Evolutionary conservation across 2,797 vertebrate genomes (phyloP), one percentile per base, ranked within the genome.

Genomic region (Podarcis siculus): DNA sequence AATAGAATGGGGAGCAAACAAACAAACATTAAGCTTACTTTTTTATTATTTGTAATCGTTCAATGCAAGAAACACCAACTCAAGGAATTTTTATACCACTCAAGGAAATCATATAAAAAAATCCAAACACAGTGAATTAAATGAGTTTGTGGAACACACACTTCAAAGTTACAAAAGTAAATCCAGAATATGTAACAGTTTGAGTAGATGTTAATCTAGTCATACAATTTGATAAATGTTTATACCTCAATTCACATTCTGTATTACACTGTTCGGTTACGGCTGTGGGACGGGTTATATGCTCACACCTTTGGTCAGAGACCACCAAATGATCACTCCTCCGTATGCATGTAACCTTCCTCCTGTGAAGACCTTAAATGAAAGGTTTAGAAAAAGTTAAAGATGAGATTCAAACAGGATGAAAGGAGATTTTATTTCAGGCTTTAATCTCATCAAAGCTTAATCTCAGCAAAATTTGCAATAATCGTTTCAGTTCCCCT

Each of bases 181-280:
- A 23, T 42, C 21, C 27, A 81, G 45, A 86, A 58, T n/a, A n/a
- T 71, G 19, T 30, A 86, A 15, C 10, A 71, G 27, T 37, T 35
- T 12, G 15, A 27, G 15, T 49, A 12, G 32, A 55, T n/a, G 78
- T 4, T 25, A 86, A 73, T 23, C 4, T 42, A 64, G 61, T 55
- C 3, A 64, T 19, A 64, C 61, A 19, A 7, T 64, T 23, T 55
- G 49, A 55, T 55, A 55, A 32, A 72, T 72, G 7, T 85, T 37
- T 91, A 95, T 97, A 99, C 99, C 99, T 98, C 96, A 99, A 96
- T 95, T 99, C 98, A 96, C 99, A 99, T 85, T 99, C 98, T 4
- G 94, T 93, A 92, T 98, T 98, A 95, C 99, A 99, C 42, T 96
- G 95, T 95, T 99, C 98, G 17, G 95, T 96, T 58, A 97, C 92